Evolutionary conservation across 2,113 vertebrate genomes (phyloP).

Genomic region (Cathartes aura): DNA sequence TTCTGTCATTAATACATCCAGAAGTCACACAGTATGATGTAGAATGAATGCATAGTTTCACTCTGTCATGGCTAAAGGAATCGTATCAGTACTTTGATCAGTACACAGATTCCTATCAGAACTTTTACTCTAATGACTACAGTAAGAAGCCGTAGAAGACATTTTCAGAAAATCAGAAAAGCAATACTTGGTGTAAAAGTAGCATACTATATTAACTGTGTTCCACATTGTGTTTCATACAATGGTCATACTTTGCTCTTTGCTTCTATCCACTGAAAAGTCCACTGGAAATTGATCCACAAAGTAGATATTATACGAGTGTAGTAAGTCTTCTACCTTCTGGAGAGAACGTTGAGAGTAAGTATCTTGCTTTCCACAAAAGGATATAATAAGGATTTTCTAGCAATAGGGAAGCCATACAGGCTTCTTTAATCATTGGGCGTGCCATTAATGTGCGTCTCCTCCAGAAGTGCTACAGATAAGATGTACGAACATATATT

Average conservation of each 20-base stretch:
- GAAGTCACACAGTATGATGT: not conserved
- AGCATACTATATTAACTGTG: not conserved
- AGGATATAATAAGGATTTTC: conserved; percentile 99
- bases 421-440: conserved; percentile 96
- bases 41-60: not conserved
- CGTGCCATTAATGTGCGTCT: conserved; percentile 93
- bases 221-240: not conserved
- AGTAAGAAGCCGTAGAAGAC: not conserved
- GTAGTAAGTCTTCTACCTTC: not conserved
- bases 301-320: not conserved
- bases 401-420: conserved; percentile 92
- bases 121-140: not conserved
- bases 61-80: not conserved
- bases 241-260: not conserved
- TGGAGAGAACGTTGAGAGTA: not conserved
- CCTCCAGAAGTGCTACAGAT: conserved; percentile 91
- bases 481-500: not conserved
- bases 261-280: not conserved
- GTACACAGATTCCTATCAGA: not conserved
- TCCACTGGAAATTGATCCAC: not conserved
- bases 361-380: conserved; percentile 13
- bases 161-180: not conserved
- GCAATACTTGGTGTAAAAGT: not conserved
- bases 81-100: not conserved
- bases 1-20: not conserved